A percentile compares a stretch with the other conserved stretches of the same genome.
These are phyloP conservation scores for Gryllus bimaculatus DNA, from an alignment of 1,140 invertebrate genomes.

Conservation along the genomic window DNA sequence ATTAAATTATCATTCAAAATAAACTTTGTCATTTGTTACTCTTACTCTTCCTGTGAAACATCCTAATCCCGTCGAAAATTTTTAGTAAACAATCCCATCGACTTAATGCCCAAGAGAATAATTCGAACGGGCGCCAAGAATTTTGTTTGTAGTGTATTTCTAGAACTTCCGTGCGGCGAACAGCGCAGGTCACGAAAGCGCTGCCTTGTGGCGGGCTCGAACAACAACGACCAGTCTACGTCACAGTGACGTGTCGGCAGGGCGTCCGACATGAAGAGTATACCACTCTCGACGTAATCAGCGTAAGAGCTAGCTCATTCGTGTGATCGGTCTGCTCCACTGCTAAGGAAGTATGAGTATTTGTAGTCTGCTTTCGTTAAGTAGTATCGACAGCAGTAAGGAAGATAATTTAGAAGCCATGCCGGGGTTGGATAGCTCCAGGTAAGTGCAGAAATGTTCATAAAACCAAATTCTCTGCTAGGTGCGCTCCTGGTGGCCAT, in stretches of 20 bases:
- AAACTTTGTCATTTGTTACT: background rate
- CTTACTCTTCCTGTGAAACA: background rate
- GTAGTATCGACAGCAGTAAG: background rate
- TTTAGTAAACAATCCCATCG: no score
- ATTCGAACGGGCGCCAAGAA: background rate
- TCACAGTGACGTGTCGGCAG: background rate
- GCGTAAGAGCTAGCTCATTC: background rate
- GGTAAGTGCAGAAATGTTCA: background rate
- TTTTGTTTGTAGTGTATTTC: background rate
- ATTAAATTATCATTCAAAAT: conserved; percentile 2
- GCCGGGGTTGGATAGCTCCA: background rate
- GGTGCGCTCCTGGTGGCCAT: background rate
- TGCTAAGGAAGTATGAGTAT: background rate
- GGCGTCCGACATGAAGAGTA: background rate
- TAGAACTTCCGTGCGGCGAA: background rate
- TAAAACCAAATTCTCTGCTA: background rate
- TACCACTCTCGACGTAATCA: background rate
- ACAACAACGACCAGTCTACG: background rate
- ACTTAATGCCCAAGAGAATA: background rate
- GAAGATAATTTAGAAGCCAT: background rate
- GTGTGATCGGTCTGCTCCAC: background rate
- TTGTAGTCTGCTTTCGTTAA: background rate
- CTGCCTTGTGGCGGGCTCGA: background rate
- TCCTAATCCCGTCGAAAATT: no score
- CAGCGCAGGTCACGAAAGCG: background rate